Evolutionary conservation across 2,113 vertebrate genomes (phyloP), one percentile per base, ranked within the genome.

Genomic region (Pluvianellus socialis): DNA sequence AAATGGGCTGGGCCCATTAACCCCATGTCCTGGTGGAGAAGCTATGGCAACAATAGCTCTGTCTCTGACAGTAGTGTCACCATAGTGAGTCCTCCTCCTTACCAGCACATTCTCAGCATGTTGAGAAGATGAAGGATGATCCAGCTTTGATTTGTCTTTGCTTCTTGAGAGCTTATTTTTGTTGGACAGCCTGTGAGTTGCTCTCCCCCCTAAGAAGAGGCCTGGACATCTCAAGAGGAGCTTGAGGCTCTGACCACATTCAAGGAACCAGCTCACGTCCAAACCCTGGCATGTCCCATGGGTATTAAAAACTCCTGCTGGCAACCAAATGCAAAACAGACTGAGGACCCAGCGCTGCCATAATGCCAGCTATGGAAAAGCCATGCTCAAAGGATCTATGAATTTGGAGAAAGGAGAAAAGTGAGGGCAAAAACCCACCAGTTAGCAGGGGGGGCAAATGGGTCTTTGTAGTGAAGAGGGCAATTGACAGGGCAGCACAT

Each of bases 271-370:
- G 35, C 21, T 86, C 75, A 21, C 0, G 3, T 75, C 58, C 66
- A 76, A 33, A 62, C 30, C 14, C 30, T 2, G 5, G 23, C 0
- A 0, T 3, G 6, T 59, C 45, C 38, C 19, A 4, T 4, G 10
- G 38, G 15, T 71, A 72, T 32, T 58, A 59, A 40, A 79, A 83
- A 15, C 24, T 88, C 56, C 52, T 50, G 7, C 20, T 62, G 50
- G 27, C 35, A 85, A 44, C 10, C 52, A 82, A 42, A 56, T 44
- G 53, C 27, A 82, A 47, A 72, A 59, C 40, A 65, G 50, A 22
- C 33, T 0, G 6, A 70, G 40, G 44, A 75, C 22, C 63, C 63
- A 73, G 9, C 14, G 30, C 30, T 32, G 56, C 3, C 6, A 33
- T 49, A 62, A 12, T 27, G 55, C 42, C 30, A 63, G 50, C 45